phyloP scores from a whole-genome alignment of 2,888 invertebrate species.

The Petrolisthes manimaculis region DNA sequence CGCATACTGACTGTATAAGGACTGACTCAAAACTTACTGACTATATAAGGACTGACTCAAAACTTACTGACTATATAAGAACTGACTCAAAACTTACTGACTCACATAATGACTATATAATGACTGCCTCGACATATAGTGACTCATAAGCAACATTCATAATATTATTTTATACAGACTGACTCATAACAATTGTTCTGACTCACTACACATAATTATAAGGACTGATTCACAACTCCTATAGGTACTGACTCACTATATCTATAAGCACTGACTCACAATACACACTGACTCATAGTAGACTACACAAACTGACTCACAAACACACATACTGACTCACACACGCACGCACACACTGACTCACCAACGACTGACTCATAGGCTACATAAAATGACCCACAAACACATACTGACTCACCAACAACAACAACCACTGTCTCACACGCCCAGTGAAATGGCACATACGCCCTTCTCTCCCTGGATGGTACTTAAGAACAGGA shows the following conservation, averaged over 20 bases:
- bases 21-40: neutral
- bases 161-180: neutral
- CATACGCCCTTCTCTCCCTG: too few species aligned
- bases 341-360: too few species aligned
- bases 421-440: too few species aligned
- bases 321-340: too few species aligned
- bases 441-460: too few species aligned
- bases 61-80: neutral
- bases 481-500: too few species aligned
- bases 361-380: too few species aligned
- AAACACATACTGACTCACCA: too few species aligned
- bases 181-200: neutral
- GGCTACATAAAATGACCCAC: too few species aligned
- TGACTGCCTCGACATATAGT: neutral
- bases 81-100: neutral
- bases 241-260: neutral
- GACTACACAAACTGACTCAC: too few species aligned
- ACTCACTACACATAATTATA: neutral
- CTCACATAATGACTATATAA: neutral
- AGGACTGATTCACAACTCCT: too few species aligned
- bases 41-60: neutral
- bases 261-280: neutral
- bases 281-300: neutral
- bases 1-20: neutral
- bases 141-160: neutral